phyloP scores from a whole-genome alignment of 2,113 vertebrate species.

The Corythaeola cristata region DNA sequence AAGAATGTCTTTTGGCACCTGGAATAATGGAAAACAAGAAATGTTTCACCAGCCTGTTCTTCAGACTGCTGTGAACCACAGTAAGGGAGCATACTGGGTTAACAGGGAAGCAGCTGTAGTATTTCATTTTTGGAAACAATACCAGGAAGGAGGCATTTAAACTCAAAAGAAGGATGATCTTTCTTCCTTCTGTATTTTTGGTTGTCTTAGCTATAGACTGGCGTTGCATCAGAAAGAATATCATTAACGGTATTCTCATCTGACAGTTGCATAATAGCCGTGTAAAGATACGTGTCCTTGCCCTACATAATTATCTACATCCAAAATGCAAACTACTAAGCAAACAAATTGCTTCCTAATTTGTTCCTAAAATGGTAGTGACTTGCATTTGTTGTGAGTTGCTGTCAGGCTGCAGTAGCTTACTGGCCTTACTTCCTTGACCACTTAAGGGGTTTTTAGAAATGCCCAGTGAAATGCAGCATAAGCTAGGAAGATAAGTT shows the following conservation, averaged over 20 bases:
- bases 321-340: conserved; percentile 4
- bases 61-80: neutral
- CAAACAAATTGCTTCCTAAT: conserved; percentile 48
- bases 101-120: conserved; percentile 3
- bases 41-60: neutral
- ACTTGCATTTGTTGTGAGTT: neutral
- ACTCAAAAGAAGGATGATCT: conserved; percentile 16
- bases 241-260: neutral
- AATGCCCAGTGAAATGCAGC: neutral
- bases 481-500: neutral
- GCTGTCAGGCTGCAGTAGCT: neutral
- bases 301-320: conserved; percentile 10
- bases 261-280: neutral
- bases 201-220: neutral
- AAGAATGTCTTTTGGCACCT: neutral
- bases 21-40: neutral
- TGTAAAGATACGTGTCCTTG: conserved; percentile 16
- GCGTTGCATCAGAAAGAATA: neutral
- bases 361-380: conserved; percentile 4
- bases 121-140: conserved; percentile 49
- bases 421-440: neutral
- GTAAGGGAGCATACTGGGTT: neutral
- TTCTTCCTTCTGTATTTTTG: neutral
- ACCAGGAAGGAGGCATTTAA: conserved; percentile 48
- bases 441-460: neutral